Evolutionary conservation across 2,888 invertebrate genomes (phyloP).

Genomic region (Bibio marci): DNA sequence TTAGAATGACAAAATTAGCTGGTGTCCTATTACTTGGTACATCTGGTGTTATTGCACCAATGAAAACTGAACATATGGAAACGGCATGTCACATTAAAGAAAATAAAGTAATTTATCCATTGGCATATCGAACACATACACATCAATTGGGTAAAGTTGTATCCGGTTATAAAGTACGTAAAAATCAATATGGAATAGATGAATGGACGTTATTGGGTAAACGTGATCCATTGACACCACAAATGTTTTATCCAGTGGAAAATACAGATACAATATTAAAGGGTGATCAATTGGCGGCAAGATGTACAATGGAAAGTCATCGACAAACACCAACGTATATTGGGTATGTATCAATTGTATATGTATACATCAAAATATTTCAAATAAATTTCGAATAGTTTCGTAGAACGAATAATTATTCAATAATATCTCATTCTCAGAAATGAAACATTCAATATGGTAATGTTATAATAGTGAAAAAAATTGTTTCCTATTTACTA

Average conservation of each 20-base stretch:
- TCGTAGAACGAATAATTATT: too few species aligned
- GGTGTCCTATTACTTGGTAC: slow-evolving; percentile 85
- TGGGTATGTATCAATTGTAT: slow-evolving; percentile 57
- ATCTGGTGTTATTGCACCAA: slow-evolving; percentile 57
- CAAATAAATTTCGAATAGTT: too few species aligned
- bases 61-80: slow-evolving; percentile 69
- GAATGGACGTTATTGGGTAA: slow-evolving; percentile 74
- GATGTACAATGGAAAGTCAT: slow-evolving; percentile 81
- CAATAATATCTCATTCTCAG: too few species aligned
- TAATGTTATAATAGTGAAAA: too few species aligned
- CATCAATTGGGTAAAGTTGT: slow-evolving; percentile 77
- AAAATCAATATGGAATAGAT: slow-evolving; percentile 37
- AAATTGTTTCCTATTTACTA: too few species aligned
- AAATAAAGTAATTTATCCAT: slow-evolving; percentile 75
- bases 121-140: slow-evolving; percentile 90
- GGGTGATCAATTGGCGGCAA: slow-evolving; percentile 68
- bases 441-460: too few species aligned
- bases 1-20: slow-evolving; percentile 69
- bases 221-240: slow-evolving; percentile 70
- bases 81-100: slow-evolving; percentile 67
- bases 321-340: slow-evolving; percentile 44
- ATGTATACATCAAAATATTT: too few species aligned
- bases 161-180: slow-evolving; percentile 57
- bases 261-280: slow-evolving; percentile 40
- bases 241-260: slow-evolving; percentile 84